Conservation (phyloP, 2,888 invertebrate species). For the Bhutanitis thaidina region DNA sequence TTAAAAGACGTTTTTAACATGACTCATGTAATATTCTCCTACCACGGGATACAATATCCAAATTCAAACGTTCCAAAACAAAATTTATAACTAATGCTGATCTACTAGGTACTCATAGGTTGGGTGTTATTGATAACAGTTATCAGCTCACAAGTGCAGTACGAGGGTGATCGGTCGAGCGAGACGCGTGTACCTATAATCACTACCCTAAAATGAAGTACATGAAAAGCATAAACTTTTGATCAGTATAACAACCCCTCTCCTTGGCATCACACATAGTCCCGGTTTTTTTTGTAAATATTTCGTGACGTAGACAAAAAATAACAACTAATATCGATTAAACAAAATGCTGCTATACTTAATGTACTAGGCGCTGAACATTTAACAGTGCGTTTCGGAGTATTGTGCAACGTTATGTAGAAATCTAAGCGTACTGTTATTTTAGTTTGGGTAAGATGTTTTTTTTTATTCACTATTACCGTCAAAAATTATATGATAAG, state of each 20-base stretch:
- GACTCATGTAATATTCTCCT: no score
- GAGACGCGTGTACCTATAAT: constrained; percentile 36
- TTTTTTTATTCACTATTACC: no score
- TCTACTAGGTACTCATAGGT: not conserved
- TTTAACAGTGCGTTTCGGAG: not conserved
- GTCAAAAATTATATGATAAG: no score
- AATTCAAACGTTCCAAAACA: no score
- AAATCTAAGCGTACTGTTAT: not conserved
- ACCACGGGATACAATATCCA: no score
- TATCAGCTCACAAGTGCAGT: constrained; percentile 33
- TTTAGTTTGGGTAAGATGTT: no score
- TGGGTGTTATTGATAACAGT: constrained; percentile 13
- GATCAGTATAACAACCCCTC: constrained; percentile 43
- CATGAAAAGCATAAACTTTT: constrained; percentile 41
- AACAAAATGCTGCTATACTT: constrained; percentile 28
- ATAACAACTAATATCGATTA: constrained; percentile 29
- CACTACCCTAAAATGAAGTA: constrained; percentile 36
- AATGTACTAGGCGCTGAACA: constrained; percentile 24
- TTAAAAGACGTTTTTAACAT: no score
- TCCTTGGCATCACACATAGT: constrained; percentile 35
- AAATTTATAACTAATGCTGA: no score
- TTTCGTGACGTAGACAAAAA: constrained; percentile 7
- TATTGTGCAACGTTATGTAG: not conserved
- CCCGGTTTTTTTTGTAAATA: not conserved
- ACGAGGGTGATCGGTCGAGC: constrained; percentile 50